phyloP scores from a whole-genome alignment of 2,113 vertebrate genomes.

The Muscicapa adusta region DNA sequence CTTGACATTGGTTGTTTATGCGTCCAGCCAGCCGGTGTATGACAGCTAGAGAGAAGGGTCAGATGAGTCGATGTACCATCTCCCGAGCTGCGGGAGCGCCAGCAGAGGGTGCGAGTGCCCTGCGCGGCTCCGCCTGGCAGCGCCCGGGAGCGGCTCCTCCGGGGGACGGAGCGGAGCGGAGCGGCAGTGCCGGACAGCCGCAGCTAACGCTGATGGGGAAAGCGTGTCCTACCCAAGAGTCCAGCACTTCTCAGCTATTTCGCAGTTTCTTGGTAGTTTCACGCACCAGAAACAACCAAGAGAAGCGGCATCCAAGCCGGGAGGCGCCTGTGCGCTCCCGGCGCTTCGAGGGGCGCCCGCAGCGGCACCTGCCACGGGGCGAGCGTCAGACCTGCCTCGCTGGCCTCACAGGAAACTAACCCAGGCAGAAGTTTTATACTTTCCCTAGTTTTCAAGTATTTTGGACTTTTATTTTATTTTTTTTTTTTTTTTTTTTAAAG shows the following conservation, averaged over 20 bases:
- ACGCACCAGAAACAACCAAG: not conserved
- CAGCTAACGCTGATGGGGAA: not conserved
- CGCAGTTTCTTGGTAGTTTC: not conserved
- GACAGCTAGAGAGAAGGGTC: not conserved
- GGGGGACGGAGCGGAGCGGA: fast-evolving
- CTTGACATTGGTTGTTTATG: not conserved
- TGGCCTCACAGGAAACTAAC: not conserved
- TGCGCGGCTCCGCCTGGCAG: not conserved
- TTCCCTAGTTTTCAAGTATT: not conserved
- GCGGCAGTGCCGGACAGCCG: not conserved
- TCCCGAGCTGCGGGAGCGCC: not conserved
- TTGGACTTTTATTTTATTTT: fast-evolving
- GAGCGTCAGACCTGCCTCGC: not conserved
- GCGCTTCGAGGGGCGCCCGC: too few species aligned
- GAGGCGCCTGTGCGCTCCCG: not conserved
- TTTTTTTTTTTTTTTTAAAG: not conserved
- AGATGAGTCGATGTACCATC: not conserved
- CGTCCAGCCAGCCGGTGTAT: not conserved
- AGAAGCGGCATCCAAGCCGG: not conserved
- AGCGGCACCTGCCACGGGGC: not conserved
- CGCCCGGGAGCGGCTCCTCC: too few species aligned
- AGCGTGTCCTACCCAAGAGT: not conserved
- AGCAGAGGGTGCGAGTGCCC: slow-evolving; percentile 19
- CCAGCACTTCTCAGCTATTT: not conserved
- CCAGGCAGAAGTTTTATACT: too few species aligned